phyloP scores from a whole-genome alignment of 2,797 vertebrate genomes.

The Parambassis ranga region DNA sequence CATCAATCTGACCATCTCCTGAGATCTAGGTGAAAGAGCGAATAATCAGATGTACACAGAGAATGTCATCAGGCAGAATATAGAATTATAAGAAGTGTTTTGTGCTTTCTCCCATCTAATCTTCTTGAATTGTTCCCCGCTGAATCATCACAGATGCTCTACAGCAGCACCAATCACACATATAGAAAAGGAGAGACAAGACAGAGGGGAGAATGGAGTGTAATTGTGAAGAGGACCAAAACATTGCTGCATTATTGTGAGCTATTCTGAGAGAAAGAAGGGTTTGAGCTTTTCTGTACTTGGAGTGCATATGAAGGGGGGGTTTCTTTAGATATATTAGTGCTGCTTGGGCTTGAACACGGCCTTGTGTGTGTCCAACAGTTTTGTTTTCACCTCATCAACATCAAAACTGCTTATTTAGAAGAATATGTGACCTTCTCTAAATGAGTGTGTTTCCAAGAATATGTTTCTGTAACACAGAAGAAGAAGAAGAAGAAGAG shows the following conservation, averaged over 20 bases:
- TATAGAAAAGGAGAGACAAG: constrained; percentile 35
- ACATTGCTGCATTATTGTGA: constrained; percentile 45
- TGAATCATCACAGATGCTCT: constrained; percentile 50
- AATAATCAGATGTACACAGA: constrained; percentile 38
- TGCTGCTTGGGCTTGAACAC: constrained; percentile 23
- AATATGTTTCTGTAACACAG: constrained; percentile 24
- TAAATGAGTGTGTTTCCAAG: constrained; percentile 5
- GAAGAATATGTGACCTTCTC: constrained; percentile 8
- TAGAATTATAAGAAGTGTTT: constrained; percentile 50
- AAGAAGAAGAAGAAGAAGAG: not conserved
- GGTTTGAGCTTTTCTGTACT: constrained; percentile 42
- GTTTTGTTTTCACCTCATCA: constrained; percentile 58
- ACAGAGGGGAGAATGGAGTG: constrained; percentile 45
- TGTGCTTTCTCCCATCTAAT: constrained; percentile 45
- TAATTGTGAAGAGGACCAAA: constrained; percentile 57
- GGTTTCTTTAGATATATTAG: not conserved
- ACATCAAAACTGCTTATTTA: constrained; percentile 1
- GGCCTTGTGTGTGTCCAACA: constrained; percentile 23
- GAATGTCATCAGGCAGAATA: constrained; percentile 4
- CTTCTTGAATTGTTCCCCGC: constrained; percentile 59
- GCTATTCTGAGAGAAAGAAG: constrained; percentile 56
- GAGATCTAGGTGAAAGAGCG: constrained; percentile 4
- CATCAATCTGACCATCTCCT: not conserved
- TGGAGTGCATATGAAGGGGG: constrained; percentile 26
- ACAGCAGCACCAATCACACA: constrained; percentile 41